phyloP scores from a whole-genome alignment of 1,140 invertebrate species.

The Drosophila fuyamai region DNA sequence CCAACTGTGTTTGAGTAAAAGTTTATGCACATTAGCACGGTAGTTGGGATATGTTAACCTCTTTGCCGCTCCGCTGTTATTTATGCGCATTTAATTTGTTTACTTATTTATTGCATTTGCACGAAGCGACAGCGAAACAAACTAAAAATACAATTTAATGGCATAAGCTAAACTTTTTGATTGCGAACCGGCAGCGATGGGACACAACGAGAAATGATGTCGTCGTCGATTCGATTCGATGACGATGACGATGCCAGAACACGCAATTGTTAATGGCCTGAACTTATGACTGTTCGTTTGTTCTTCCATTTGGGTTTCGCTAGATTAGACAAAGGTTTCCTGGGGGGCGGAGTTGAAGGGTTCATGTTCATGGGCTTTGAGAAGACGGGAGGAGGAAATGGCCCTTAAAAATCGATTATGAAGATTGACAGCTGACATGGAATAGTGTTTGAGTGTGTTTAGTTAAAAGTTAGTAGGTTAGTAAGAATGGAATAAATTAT shows the following conservation, averaged over 20 bases:
- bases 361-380: not conserved
- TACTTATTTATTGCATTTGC: slow-evolving; percentile 58
- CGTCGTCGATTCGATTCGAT: slow-evolving; percentile 35
- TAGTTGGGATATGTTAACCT: slow-evolving; percentile 54
- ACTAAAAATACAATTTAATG: slow-evolving; percentile 65
- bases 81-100: slow-evolving; percentile 69
- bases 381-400: slow-evolving; percentile 6
- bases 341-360: not conserved
- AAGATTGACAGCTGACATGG: slow-evolving; percentile 20
- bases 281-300: slow-evolving; percentile 46
- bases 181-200: slow-evolving; percentile 35
- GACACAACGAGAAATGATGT: slow-evolving; percentile 38
- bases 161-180: slow-evolving; percentile 62
- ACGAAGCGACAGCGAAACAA: slow-evolving; percentile 29
- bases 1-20: slow-evolving; percentile 33
- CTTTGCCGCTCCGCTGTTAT: slow-evolving; percentile 36
- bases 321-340: slow-evolving; percentile 39
- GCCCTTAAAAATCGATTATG: slow-evolving; percentile 41
- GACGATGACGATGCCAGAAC: slow-evolving; percentile 45
- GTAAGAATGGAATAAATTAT: too few relatives aligned
- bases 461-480: too few relatives aligned
- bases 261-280: slow-evolving; percentile 49
- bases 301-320: slow-evolving; percentile 33
- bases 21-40: slow-evolving; percentile 45
- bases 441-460: not conserved